Evolutionary conservation across 2,888 invertebrate species (phyloP), one percentile per base, ranked within the genome.

Genomic region (Stenodema calcarata): DNA sequence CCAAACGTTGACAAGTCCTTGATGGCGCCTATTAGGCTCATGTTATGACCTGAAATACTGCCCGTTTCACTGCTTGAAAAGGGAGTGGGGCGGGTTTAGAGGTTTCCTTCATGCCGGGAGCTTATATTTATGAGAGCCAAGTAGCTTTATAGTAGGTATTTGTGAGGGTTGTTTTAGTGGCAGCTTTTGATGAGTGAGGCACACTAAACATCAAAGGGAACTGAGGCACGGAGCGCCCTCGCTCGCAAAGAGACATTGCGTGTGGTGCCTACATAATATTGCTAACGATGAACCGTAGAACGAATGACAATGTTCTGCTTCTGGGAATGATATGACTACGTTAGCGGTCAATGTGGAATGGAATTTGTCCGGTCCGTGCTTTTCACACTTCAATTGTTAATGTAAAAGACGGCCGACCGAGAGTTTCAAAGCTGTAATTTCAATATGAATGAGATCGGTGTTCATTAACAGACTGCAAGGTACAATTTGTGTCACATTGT

Each of bases 121-220:
- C 27, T 62, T 23, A 62, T 62, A 62, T 62, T 62, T 62, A 62
- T 62, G 62, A 62, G 62, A 23, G n/a, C 23, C 62, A 62, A 62
- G 62, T 62, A 62, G 62, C 62, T 62, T 62, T 62, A 62, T 62
- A 62, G 62, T n/a, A n/a, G n/a, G n/a, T 62, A 62, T 62, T 62
- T 62, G 62, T 62, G 62, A 62, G 62, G 62, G 62, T 62, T 62
- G 23, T 62, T 62, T 62, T 62, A 62, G 62, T 62, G 27, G 62
- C 62, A 23, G 62, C 62, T 62, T 62, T 62, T 62, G 62, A 62
- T 62, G 62, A 62, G 62, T 62, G 62, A 23, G 18, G 62, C 23
- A 62, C 62, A 62, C 62, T 62, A 62, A 62, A 62, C 62, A 62
- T 62, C 62, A 62, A 62, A 62, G 62, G 62, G 27, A 27, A 62